Percentiles rank a stretch among this genome's conserved stretches.
These are phyloP conservation scores for Griposia aprilina DNA, from an alignment of 2,888 invertebrate genomes.

Conservation along the genomic window DNA sequence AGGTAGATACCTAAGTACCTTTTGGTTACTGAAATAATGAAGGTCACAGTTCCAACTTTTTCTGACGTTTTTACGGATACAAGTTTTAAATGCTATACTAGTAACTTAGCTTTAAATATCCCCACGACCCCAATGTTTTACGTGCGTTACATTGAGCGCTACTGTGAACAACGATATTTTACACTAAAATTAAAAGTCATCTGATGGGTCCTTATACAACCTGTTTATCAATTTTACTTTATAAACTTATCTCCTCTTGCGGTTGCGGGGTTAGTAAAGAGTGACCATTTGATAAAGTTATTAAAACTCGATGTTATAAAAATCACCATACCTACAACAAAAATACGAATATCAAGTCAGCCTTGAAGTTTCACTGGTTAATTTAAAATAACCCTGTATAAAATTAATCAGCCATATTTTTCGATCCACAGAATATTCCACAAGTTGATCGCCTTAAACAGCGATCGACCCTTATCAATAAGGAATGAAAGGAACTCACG, in stretches of 20 bases:
- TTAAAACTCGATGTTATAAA: neutral
- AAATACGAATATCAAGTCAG: neutral
- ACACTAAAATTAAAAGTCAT: neutral
- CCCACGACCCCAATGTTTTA: neutral
- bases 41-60: neutral
- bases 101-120: too few species aligned
- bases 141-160: neutral
- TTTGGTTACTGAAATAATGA: neutral
- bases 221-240: neutral
- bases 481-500: conserved; percentile 32
- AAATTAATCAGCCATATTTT: neutral
- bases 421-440: neutral
- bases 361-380: neutral
- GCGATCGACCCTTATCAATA: conserved; percentile 15
- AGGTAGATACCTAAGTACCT: too few species aligned
- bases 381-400: neutral
- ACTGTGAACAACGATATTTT: neutral
- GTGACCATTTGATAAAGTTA: neutral
- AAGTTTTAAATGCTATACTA: too few species aligned
- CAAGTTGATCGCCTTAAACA: neutral
- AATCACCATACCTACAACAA: neutral
- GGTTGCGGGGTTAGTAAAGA: neutral
- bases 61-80: neutral
- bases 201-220: neutral
- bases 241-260: neutral